Conservation (phyloP, 2,113 vertebrate species). For the Pollachius pollachius region DNA sequence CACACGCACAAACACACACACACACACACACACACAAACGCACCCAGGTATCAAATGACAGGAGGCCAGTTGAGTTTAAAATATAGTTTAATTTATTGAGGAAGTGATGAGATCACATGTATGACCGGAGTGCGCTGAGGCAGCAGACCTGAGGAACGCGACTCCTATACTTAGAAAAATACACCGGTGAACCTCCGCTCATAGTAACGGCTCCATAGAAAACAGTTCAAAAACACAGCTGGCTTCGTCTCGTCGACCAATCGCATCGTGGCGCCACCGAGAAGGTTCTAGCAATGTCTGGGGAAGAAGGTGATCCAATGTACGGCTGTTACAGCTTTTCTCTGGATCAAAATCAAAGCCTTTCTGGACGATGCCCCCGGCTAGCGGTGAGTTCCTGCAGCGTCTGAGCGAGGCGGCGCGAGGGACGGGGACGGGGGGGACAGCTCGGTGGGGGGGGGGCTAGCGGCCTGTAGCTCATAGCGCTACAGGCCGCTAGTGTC, state of each 20-base stretch:
- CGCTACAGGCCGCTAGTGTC: slow-evolving; percentile 28
- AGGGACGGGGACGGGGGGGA: too few species aligned
- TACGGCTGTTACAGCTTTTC: slow-evolving; percentile 42
- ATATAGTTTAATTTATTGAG: slow-evolving; percentile 69
- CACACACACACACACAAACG: neutral
- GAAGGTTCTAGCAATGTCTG: slow-evolving; percentile 55
- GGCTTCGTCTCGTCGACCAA: slow-evolving; percentile 52
- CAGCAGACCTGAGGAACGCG: slow-evolving; percentile 50
- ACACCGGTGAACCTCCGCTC: slow-evolving; percentile 83
- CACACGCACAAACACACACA: neutral
- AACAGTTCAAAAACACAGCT: slow-evolving; percentile 53
- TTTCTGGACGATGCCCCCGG: slow-evolving; percentile 13
- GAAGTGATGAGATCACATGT: slow-evolving; percentile 2
- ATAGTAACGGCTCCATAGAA: slow-evolving; percentile 83
- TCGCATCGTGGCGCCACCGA: slow-evolving; percentile 58
- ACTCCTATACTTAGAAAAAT: slow-evolving; percentile 89
- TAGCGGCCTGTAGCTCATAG: too few species aligned
- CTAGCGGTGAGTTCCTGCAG: slow-evolving; percentile 33
- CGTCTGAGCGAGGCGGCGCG: neutral
- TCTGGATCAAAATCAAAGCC: slow-evolving; percentile 25
- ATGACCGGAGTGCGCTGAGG: slow-evolving; percentile 9
- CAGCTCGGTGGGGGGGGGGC: too few species aligned
- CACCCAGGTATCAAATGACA: neutral
- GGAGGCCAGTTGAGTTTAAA: slow-evolving; percentile 32
- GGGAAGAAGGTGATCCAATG: slow-evolving; percentile 64